These are phyloP conservation scores for Neosilurus hyrtlii DNA, from an alignment of 2,797 vertebrate species.

Conservation along the genomic window DNA sequence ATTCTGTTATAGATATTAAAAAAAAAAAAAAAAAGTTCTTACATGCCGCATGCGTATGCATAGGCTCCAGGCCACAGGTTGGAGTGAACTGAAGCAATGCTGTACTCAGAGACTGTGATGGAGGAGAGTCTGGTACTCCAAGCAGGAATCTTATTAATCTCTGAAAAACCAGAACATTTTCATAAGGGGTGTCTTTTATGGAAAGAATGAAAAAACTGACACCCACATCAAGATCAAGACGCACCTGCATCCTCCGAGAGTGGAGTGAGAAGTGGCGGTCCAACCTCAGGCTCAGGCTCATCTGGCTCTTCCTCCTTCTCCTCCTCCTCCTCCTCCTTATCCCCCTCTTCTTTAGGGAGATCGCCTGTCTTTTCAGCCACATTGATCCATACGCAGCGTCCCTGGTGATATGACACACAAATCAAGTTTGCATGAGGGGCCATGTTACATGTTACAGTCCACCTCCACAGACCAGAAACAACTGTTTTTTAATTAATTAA, in stretches of 20 bases:
- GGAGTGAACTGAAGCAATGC: slow-evolving; percentile 81
- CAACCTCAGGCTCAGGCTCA: slow-evolving; percentile 80
- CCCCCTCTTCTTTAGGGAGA: slow-evolving; percentile 75
- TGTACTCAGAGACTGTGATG: slow-evolving; percentile 77
- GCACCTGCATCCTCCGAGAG: slow-evolving; percentile 90
- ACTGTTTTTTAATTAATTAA: background rate
- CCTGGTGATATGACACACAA: slow-evolving; percentile 65
- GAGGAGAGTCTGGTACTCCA: slow-evolving; percentile 83
- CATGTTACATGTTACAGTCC: background rate
- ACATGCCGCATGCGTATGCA: slow-evolving; percentile 85
- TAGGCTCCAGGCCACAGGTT: slow-evolving; percentile 92
- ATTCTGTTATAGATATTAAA: background rate
- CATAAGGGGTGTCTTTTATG: background rate
- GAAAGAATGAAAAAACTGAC: background rate
- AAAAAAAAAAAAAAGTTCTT: slow-evolving; percentile 44
- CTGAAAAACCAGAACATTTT: slow-evolving; percentile 63
- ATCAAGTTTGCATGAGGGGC: background rate
- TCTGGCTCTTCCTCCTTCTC: slow-evolving; percentile 79
- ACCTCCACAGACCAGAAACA: no score
- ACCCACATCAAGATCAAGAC: slow-evolving; percentile 11
- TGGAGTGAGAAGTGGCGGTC: slow-evolving; percentile 85
- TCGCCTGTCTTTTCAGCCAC: slow-evolving; percentile 72
- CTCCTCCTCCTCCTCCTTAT: slow-evolving; percentile 68
- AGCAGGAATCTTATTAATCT: slow-evolving; percentile 75
- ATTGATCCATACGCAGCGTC: slow-evolving; percentile 88